Evolutionary conservation across 2,888 invertebrate genomes (phyloP).

Genomic region (Rhopalosiphum nymphaeae): DNA sequence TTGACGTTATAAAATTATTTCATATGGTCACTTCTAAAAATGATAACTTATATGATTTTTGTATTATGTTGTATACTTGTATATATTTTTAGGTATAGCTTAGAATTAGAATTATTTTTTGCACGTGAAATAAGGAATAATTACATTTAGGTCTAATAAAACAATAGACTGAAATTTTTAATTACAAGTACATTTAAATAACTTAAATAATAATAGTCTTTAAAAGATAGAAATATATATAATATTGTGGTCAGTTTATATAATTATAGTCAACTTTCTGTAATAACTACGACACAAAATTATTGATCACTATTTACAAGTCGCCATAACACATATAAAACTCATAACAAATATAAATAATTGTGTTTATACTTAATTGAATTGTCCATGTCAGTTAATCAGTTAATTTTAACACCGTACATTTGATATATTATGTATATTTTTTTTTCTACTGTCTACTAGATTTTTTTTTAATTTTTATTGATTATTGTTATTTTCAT

Average conservation of each 20-base stretch:
- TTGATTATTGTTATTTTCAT: conserved; percentile 6
- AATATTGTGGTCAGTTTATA: background rate
- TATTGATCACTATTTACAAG: background rate
- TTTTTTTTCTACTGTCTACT: background rate
- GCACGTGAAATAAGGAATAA: background rate
- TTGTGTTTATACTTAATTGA: background rate
- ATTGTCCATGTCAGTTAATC: background rate
- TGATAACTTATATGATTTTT: background rate
- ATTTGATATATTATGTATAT: background rate
- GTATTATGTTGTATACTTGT: background rate
- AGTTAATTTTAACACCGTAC: background rate
- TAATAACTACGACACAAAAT: background rate
- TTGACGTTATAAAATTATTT: background rate
- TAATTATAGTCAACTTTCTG: background rate
- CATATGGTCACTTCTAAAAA: background rate
- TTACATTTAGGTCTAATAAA: background rate
- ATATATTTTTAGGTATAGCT: background rate
- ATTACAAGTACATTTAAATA: background rate
- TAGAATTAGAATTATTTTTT: background rate
- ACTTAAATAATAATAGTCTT: background rate
- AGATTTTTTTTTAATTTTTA: background rate
- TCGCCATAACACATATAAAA: background rate
- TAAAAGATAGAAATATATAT: background rate
- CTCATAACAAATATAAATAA: background rate
- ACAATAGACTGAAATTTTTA: background rate